Percentiles rank a stretch among this genome's conserved stretches.
Conservation (phyloP, 2,797 vertebrate species). For the Anguilla megastoma region DNA sequence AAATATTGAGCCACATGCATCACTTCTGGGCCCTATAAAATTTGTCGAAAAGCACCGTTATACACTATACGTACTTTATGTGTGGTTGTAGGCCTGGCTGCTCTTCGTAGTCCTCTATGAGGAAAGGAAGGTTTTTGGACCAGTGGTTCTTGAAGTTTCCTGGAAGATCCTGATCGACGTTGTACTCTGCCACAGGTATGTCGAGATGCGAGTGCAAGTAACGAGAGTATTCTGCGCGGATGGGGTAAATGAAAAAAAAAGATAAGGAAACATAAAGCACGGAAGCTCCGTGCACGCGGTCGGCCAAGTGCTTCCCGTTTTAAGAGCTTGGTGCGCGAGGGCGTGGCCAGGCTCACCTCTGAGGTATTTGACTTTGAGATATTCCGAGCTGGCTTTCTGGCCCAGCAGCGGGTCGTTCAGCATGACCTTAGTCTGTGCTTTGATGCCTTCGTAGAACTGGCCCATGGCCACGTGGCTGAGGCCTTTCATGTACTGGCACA, state of each 20-base stretch:
- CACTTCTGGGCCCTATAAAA: background rate
- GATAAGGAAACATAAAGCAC: background rate
- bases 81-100: slow-evolving; percentile 95
- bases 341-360: slow-evolving; percentile 74
- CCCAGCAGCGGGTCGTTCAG: slow-evolving; percentile 93
- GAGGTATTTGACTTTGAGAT: slow-evolving; percentile 97
- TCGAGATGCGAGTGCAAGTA: slow-evolving; percentile 96
- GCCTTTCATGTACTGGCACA: slow-evolving; percentile 98
- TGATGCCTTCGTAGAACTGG: slow-evolving; percentile 98
- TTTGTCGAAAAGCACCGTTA: background rate
- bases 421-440: slow-evolving; percentile 98
- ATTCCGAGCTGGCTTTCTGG: slow-evolving; percentile 95
- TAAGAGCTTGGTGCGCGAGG: background rate
- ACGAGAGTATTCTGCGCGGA: slow-evolving; percentile 88
- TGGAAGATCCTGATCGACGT: slow-evolving; percentile 87
- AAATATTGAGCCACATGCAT: background rate
- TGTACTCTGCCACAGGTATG: slow-evolving; percentile 89
- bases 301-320: background rate
- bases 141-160: slow-evolving; percentile 98
- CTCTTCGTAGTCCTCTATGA: slow-evolving; percentile 95
- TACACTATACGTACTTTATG: slow-evolving; percentile 81
- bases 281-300: background rate
- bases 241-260: background rate
- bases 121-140: slow-evolving; percentile 95
- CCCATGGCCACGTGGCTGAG: slow-evolving; percentile 96